Conservation (phyloP, 2,113 vertebrate genomes). For the Myotis brandtii region DNA sequence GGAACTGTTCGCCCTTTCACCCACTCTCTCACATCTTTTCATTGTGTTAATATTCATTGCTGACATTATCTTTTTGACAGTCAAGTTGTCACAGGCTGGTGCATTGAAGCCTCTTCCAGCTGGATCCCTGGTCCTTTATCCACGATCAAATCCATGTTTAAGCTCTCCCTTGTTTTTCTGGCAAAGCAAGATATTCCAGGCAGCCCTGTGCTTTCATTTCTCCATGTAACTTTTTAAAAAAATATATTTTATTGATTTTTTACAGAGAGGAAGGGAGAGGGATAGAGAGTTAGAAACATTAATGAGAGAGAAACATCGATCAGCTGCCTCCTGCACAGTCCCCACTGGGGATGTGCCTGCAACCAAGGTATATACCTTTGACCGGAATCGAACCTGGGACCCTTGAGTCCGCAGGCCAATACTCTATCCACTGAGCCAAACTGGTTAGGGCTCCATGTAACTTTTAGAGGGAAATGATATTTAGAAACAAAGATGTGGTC, state of each 20-base stretch:
- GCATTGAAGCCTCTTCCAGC: background rate
- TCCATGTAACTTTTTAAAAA: background rate
- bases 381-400: no score
- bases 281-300: no score
- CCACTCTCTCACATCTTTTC: background rate
- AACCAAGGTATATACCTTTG: no score
- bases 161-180: slow-evolving; percentile 1
- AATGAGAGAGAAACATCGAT: no score
- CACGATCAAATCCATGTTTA: background rate
- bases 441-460: background rate
- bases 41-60: slow-evolving; percentile 11
- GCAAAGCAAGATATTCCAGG: background rate
- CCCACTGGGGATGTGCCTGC: no score
- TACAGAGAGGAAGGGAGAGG: no score
- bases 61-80: slow-evolving; percentile 12
- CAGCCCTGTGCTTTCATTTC: background rate
- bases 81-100: slow-evolving; percentile 12
- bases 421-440: no score
- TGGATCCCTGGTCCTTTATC: background rate
- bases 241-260: no score
- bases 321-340: no score
- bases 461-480: background rate
- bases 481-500: background rate
- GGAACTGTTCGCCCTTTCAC: background rate
- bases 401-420: no score